These are phyloP conservation scores for Odontophorus gujanensis DNA, from an alignment of 2,113 vertebrate species.

Conservation along the genomic window DNA sequence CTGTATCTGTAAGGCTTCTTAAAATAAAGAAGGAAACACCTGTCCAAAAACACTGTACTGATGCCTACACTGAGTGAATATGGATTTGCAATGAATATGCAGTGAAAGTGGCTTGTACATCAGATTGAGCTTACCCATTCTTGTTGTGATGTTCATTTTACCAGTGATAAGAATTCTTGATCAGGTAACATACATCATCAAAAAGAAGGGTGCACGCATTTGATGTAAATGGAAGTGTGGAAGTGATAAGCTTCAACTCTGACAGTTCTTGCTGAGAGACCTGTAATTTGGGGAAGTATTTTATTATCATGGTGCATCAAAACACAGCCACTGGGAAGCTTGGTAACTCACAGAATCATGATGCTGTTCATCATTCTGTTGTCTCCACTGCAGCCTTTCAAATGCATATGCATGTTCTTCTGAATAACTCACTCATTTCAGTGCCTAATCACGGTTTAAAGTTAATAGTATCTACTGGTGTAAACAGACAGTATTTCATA, in stretches of 20 bases:
- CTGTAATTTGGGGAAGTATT: background rate
- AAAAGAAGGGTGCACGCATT: background rate
- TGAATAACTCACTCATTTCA: background rate
- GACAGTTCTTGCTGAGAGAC: background rate
- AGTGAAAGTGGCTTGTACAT: background rate
- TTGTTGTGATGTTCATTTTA: background rate
- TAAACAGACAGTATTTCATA: background rate
- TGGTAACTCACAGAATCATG: accelerated
- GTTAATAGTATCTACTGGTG: background rate
- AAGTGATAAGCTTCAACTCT: background rate
- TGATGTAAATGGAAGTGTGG: background rate
- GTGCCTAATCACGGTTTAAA: background rate
- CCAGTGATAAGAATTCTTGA: background rate
- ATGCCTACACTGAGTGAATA: background rate
- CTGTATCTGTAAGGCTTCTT: background rate
- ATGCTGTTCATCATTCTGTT: background rate
- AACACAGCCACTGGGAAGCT: background rate
- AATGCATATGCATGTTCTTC: background rate
- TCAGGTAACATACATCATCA: background rate
- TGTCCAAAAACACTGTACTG: background rate
- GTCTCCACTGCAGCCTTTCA: background rate
- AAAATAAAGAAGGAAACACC: background rate
- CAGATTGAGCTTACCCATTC: background rate
- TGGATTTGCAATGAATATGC: background rate
- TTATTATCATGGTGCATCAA: background rate